Conservation (phyloP, 2,113 vertebrate species). For the Oceanites oceanicus region DNA sequence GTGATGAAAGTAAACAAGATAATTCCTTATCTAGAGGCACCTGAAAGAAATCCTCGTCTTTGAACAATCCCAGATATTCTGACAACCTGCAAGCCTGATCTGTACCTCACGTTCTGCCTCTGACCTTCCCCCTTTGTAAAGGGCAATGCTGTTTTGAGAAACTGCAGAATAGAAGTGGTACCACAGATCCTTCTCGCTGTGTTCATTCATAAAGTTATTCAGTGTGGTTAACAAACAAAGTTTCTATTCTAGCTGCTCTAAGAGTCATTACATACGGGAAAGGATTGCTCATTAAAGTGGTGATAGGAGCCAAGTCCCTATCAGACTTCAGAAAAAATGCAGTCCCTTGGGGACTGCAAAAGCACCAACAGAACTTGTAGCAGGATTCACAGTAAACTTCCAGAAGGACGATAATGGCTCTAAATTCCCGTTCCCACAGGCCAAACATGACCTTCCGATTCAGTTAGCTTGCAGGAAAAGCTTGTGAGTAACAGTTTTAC, state of each 20-base stretch:
- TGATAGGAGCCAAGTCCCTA: not conserved
- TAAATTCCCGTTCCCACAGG: not conserved
- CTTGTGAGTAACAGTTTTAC: not conserved
- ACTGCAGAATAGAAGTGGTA: not conserved
- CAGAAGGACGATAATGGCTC: not conserved
- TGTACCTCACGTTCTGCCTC: not conserved
- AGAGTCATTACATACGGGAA: not conserved
- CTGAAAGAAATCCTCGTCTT: not conserved
- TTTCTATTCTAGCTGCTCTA: not conserved
- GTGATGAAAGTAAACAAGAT: conserved; percentile 2
- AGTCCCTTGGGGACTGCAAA: not conserved
- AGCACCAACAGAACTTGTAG: not conserved
- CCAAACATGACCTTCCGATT: not conserved
- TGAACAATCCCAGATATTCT: not conserved
- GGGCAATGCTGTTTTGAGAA: not conserved
- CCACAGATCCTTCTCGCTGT: not conserved
- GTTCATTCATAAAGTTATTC: not conserved
- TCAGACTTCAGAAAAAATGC: not conserved
- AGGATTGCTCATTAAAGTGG: not conserved
- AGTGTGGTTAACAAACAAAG: fast-evolving
- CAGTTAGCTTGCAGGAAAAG: not conserved
- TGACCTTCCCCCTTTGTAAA: not conserved
- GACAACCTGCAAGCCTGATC: not conserved
- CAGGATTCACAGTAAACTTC: not conserved
- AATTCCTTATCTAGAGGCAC: not conserved